Evolutionary conservation across 2,888 invertebrate species (phyloP).

Genomic region (Ptilodon capucinus): DNA sequence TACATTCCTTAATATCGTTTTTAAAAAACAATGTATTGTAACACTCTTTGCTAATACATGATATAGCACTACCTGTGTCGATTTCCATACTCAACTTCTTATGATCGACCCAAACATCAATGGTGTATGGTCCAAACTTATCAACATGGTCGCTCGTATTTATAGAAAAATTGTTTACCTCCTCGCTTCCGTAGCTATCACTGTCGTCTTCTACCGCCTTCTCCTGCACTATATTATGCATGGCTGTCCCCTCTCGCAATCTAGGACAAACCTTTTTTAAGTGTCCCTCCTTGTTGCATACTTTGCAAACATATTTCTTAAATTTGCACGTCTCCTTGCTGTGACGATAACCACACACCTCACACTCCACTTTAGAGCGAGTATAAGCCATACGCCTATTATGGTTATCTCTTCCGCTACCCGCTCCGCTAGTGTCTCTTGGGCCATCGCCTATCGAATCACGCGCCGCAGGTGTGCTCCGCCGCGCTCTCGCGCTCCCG

Average conservation of each 20-base stretch:
- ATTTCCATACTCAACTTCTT: background rate
- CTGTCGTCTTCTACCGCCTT: background rate
- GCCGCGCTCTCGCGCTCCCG: no score
- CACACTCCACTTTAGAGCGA: conserved; percentile 1
- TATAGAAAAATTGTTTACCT: background rate
- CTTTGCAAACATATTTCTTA: conserved; percentile 11
- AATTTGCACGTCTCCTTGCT: conserved; percentile 3
- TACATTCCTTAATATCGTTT: background rate
- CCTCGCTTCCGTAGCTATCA: background rate
- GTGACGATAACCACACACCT: conserved; percentile 5
- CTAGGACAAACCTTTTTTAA: conserved; percentile 11
- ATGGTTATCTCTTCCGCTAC: background rate
- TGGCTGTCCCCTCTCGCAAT: background rate
- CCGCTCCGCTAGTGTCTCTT: no score
- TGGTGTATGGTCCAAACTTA: background rate
- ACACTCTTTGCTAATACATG: background rate
- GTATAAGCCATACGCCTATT: background rate
- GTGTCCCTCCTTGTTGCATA: conserved; percentile 10
- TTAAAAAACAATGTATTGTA: background rate
- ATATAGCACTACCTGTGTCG: background rate
- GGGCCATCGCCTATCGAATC: no score
- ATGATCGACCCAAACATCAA: background rate
- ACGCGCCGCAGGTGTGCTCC: no score
- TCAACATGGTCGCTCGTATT: background rate
- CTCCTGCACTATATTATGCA: background rate